Percentiles rank a stretch among this genome's conserved stretches.
Evolutionary conservation across 2,888 invertebrate species (phyloP).

Genomic region (Gandaritis pyraliata): DNA sequence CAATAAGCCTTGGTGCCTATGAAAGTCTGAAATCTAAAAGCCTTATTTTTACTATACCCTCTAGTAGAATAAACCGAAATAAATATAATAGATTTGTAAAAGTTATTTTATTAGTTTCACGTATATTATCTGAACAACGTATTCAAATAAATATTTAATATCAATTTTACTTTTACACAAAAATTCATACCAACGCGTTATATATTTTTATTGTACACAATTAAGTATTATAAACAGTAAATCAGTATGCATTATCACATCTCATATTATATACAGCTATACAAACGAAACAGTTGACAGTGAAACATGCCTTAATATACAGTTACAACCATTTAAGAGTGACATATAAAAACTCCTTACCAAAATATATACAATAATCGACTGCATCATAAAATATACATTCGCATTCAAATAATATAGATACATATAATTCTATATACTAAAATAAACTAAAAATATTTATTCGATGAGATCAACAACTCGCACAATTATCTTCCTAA

Average conservation of each 20-base stretch:
- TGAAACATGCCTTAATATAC: slow-evolving; percentile 58
- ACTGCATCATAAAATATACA: slow-evolving; percentile 74
- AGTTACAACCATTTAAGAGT: slow-evolving; percentile 68
- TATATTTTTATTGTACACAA: slow-evolving; percentile 60
- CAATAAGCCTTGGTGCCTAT: too few relatives aligned
- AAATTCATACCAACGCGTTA: slow-evolving; percentile 34
- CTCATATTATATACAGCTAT: slow-evolving; percentile 70
- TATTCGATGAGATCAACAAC: slow-evolving; percentile 76
- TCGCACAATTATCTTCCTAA: slow-evolving; percentile 64
- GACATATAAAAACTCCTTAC: slow-evolving; percentile 75
- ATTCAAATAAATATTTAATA: slow-evolving; percentile 79
- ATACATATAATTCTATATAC: slow-evolving; percentile 72
- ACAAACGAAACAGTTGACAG: slow-evolving; percentile 63
- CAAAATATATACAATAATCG: slow-evolving; percentile 77
- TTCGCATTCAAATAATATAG: slow-evolving; percentile 71
- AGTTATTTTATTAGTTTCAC: slow-evolving; percentile 81
- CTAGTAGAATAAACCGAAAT: slow-evolving; percentile 4
- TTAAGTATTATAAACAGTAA: slow-evolving; percentile 68
- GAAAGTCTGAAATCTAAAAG: background rate
- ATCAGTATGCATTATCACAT: slow-evolving; percentile 78
- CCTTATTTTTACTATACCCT: too few relatives aligned
- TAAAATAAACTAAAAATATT: slow-evolving; percentile 67
- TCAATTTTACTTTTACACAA: slow-evolving; percentile 75
- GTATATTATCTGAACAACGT: slow-evolving; percentile 80
- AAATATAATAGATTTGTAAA: slow-evolving; percentile 63